Base-by-base conservation (phyloP, 2,797 vertebrate species). In the Centroberyx gerrardi region DNA sequence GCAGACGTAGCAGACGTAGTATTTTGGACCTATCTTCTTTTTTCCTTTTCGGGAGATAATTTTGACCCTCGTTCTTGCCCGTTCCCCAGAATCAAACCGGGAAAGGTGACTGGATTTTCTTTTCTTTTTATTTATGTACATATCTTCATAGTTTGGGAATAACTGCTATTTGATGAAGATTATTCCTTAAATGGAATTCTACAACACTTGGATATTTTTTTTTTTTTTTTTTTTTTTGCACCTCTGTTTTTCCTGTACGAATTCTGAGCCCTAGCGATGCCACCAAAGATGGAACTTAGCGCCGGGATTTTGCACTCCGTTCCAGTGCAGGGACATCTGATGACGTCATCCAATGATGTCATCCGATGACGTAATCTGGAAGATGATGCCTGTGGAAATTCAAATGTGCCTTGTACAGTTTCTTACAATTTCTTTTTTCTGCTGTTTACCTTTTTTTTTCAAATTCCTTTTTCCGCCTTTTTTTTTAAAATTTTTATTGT, bases 1-100 rank as follows among this genome's bases (percentile, higher is more conserved):
- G 95, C 90, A 94, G 93, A 90, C 3, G 92, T 94, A 94, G 94
- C 93, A 88, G n/a, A n/a, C n/a, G 54, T 67, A 36, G 36, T 83
- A 76, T 72, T 18, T 69, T 51, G 70, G 79, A 85, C 72, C 62
- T 70, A 40, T 81, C 14, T 51, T 3, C 27, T 61, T 58, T 56
- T 52, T 66, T 48, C 0, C 40, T 69, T 68, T n/a, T 28, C 13
- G 56, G 59, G 68, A 81, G 17, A 7, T 33, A 5, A 42, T 60
- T 72, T 59, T 74, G 15, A 6, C 36, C 31, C 27, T 38, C 15
- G 28, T 22, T 31, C 12, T 18, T 70, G 12, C 2, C 1, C 1
- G 63, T 48, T 8, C 31, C 31, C 3, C 44, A 22, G 17, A 38
- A 71, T 8, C 12, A 13, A 22, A 14, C 8, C 40, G 71, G 46